A percentile compares a stretch with the other conserved stretches of the same genome.
Evolutionary conservation across 2,888 invertebrate genomes (phyloP).

Genomic region (Diaphora mendica): DNA sequence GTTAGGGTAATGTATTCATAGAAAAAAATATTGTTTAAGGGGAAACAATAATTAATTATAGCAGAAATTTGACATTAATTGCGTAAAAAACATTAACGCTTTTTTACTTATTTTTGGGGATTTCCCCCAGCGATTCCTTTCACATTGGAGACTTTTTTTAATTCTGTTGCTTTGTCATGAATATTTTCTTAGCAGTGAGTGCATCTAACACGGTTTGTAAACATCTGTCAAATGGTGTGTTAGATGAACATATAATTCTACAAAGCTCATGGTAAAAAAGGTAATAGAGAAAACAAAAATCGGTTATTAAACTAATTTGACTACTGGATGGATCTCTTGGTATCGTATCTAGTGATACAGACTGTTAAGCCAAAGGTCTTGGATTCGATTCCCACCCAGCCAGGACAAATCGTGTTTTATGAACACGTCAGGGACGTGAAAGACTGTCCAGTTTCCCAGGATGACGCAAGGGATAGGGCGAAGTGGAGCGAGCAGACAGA

Average conservation of each 20-base stretch:
- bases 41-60: slow-evolving; percentile 23
- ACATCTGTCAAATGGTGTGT: neutral
- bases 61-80: slow-evolving; percentile 16
- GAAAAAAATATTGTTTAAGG: slow-evolving; percentile 24
- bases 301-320: too few species aligned
- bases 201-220: neutral
- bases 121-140: neutral
- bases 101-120: slow-evolving; percentile 1
- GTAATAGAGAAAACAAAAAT: too few species aligned
- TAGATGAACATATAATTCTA: neutral
- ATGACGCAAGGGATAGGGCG: too few species aligned
- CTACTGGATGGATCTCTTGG: too few species aligned
- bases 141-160: neutral
- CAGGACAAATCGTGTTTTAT: too few species aligned
- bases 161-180: neutral
- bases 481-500: too few species aligned
- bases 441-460: too few species aligned
- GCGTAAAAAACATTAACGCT: slow-evolving; percentile 7
- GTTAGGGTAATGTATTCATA: slow-evolving; percentile 22
- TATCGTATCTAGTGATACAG: too few species aligned
- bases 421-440: too few species aligned
- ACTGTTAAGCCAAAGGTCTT: too few species aligned
- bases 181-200: neutral
- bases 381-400: too few species aligned
- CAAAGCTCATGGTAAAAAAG: too few species aligned